These are phyloP conservation scores for Ptychadena robeensis DNA, from an alignment of 2,797 vertebrate genomes.

Conservation along the genomic window DNA sequence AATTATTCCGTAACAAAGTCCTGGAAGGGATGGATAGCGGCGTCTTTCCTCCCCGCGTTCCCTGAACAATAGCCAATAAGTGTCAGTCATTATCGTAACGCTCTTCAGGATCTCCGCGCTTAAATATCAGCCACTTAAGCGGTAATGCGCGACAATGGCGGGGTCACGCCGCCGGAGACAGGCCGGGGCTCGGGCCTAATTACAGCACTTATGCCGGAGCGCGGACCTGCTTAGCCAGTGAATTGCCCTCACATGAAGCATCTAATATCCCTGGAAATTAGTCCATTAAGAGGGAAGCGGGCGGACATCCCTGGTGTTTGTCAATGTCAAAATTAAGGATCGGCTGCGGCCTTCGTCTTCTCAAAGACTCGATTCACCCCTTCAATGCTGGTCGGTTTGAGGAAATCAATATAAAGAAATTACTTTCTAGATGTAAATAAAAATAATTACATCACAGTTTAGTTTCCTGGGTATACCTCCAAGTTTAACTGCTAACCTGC, in stretches of 20 bases:
- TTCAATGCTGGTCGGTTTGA: background rate
- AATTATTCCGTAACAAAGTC: slow-evolving; percentile 40
- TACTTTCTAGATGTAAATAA: background rate
- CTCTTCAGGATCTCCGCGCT: slow-evolving; percentile 23
- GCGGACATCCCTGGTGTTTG: slow-evolving; percentile 17
- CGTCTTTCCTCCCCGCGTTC: background rate
- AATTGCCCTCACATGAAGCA: slow-evolving; percentile 15
- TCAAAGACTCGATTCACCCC: background rate
- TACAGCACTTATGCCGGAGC: slow-evolving; percentile 17
- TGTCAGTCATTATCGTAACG: slow-evolving; percentile 2
- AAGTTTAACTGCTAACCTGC: too few species aligned
- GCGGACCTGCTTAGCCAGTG: slow-evolving; percentile 5
- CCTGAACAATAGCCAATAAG: slow-evolving; percentile 24
- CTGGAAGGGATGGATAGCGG: background rate
- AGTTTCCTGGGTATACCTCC: too few species aligned
- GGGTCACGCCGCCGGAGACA: slow-evolving; percentile 29
- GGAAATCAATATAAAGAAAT: background rate
- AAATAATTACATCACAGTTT: background rate
- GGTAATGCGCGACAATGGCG: slow-evolving; percentile 1
- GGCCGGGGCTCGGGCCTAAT: slow-evolving; percentile 14
- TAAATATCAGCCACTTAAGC: slow-evolving; percentile 46
- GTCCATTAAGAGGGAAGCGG: slow-evolving; percentile 16
- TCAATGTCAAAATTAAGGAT: slow-evolving; percentile 30
- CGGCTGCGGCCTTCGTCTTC: background rate
- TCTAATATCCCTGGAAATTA: slow-evolving; percentile 16